Conservation (phyloP, 2,113 vertebrate genomes). For the Phodopus roborovskii region DNA sequence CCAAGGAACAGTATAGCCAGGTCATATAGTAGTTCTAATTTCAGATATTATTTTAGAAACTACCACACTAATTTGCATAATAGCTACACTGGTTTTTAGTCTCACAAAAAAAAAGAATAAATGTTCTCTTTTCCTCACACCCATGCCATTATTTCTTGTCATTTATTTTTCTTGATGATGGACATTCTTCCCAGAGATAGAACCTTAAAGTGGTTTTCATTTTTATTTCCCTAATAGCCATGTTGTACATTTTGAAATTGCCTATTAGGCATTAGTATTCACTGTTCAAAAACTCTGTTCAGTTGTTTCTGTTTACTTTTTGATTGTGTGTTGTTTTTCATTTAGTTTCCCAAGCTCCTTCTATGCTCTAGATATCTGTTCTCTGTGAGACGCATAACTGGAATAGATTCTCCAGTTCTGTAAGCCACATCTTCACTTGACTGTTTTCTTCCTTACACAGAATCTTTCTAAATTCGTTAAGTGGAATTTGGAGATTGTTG, state of each 20-base stretch:
- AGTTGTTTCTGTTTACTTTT: not conserved
- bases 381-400: not conserved
- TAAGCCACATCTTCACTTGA: not conserved
- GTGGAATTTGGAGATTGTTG: not conserved
- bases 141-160: not conserved
- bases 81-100: not conserved
- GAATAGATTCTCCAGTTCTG: not conserved
- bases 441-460: not conserved
- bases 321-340: not conserved
- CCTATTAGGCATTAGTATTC: not conserved
- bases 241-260: not conserved
- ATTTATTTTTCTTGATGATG: not conserved
- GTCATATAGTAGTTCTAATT: slow-evolving; percentile 83
- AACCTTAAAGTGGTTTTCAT: not conserved
- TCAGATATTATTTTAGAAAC: not conserved
- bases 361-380: not conserved
- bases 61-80: slow-evolving; percentile 85
- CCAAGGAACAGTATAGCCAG: not conserved
- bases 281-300: not conserved
- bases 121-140: not conserved
- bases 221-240: not conserved
- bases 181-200: not conserved
- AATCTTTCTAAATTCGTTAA: not conserved
- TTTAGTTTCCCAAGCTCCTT: not conserved
- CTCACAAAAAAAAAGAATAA: not conserved